Conservation (phyloP, 2,113 vertebrate genomes). For the Equus quagga region DNA sequence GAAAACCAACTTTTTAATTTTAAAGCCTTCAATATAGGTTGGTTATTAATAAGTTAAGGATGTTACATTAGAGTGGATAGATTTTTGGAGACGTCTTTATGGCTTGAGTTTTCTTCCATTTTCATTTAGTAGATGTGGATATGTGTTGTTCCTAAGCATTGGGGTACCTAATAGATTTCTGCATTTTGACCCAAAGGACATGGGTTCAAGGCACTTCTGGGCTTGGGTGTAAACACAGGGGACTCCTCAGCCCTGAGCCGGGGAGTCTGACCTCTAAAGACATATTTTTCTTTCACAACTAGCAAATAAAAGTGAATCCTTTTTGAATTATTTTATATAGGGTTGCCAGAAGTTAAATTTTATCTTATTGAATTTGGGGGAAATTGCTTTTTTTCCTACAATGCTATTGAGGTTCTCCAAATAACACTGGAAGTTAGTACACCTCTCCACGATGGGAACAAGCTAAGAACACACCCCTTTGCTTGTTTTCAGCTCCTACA, state of each 20-base stretch:
- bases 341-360: constrained; percentile 30
- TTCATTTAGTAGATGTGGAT: neutral
- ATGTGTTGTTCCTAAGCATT: neutral
- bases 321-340: constrained; percentile 46
- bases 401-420: neutral
- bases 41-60: constrained; percentile 23
- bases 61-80: neutral
- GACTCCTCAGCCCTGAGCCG: neutral
- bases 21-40: constrained; percentile 2
- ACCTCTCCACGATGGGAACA: neutral
- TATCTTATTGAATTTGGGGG: neutral
- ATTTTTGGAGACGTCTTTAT: neutral
- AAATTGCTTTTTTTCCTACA: neutral
- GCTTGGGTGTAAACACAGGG: neutral
- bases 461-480: neutral
- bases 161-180: neutral
- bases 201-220: neutral
- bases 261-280: neutral
- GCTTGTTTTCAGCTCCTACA: neutral
- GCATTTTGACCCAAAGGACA: neutral
- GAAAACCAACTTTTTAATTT: constrained; percentile 26
- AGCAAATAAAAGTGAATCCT: neutral
- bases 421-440: neutral
- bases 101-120: neutral
- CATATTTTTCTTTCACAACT: constrained; percentile 18